Base-by-base conservation (phyloP, 2,888 invertebrate species). In the Sipunculus nudus region DNA sequence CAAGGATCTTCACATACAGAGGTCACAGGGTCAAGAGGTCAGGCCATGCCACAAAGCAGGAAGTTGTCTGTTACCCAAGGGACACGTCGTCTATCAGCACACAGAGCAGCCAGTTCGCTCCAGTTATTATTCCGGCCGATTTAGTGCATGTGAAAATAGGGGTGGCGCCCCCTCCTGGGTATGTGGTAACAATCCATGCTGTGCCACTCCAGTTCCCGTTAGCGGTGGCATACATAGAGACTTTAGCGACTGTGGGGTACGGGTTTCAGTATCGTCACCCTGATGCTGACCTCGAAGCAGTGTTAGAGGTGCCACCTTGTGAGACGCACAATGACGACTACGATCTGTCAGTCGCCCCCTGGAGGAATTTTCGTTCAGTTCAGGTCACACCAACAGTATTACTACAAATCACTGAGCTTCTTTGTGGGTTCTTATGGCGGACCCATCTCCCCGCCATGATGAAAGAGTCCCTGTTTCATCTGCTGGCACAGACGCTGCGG, bases 151-250 rank as follows among this genome's bases (percentile, higher is more conserved):
- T 82, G 28, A 68, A 77, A 25, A 67, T 82, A 16, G 80, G 82
- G 3, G 79, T 80, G n/a, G 77, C 79, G 13, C 76, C 76, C 21
- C 75, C 78, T 8, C 78, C 78, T 1, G 79, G 80, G 6, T 65
- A 77, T 23, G 72, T 73, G 16, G 64, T 83, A 13, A 78, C 79
- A 1, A 73, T 84, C 16, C 82, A 83, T 59, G 80, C 78, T n/a
- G 71, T 84, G 3, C 81, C 83, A 3, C 75, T 79, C 4, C 79
- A 83, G 67, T 80, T 83, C 65, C 74, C 81, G 21, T 70, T 83
- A 53, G 79, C 82, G 2, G 57, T 83, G 26, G 75, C 81, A 2
- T 83, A 80, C 68, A 75, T 81, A n/a, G 80, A 82, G 68, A 79
- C 78, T 4, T 68, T 82, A 8, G 74, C 79, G 31, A 75, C 75